Evolutionary conservation across 2,888 invertebrate genomes (phyloP), one percentile per base, ranked within the genome.

Genomic region (Oligia fasciuncula): DNA sequence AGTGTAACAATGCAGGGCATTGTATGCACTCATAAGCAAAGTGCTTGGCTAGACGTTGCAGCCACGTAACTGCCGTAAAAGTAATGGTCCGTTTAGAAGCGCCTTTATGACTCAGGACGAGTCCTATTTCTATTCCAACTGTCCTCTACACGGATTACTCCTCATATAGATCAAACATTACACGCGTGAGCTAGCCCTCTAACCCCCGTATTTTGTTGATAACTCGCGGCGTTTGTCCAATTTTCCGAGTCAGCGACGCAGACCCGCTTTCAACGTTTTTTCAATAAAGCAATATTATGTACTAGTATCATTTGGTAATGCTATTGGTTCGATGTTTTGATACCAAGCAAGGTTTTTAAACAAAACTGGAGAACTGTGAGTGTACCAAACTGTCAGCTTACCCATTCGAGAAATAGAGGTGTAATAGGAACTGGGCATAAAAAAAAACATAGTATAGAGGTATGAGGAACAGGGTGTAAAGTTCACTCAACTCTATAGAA

Each of bases 161-260:
- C 40, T 78, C 60, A 67, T 54, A 67, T 62, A 29, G 13, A 35
- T 66, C 70, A 14, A 51, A 81, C 51, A 71, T 78, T 67, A 77
- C 79, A 40, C 79, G 71, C 81, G 72, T 29, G 29, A 29, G 11
- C 35, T 62, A 54, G 60, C 57, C 66, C 49, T 29, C 62, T 49
- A 43, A 11, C 19, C n/a, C 23, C 2, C 40, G 57, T 57, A 67
- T 63, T 66, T 81, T 71, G 81, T 71, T 66, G 84, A 71, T 60
- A 40, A 66, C 66, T 83, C 60, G 40, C 51, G 46, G 70, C 40
- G 54, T 81, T 83, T 68, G 62, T 72, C 23, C 84, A 84, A 81
- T 81, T 81, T 81, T 78, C 81, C 84, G 40, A 84, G 8, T 71
- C 81, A 78, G 23, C 40, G 81, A 54, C 19, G 70, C 84, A 60